Evolutionary conservation across 2,113 vertebrate genomes (phyloP).

Genomic region (Ploceus nigricollis): DNA sequence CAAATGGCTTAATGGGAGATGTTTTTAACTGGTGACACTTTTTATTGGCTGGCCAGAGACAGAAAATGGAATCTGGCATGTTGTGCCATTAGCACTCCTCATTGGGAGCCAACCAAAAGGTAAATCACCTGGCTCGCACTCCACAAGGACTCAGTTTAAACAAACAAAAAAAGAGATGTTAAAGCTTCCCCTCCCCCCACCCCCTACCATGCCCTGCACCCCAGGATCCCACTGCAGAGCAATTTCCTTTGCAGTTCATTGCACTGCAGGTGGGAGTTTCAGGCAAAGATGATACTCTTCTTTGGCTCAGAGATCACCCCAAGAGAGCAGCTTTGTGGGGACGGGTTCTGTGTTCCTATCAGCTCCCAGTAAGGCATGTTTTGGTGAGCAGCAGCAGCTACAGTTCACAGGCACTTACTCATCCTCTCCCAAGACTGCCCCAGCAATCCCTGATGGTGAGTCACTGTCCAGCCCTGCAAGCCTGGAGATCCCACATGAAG

Average conservation of each 20-base stretch:
- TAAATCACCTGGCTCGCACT: neutral
- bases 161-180: neutral
- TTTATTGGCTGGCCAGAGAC: neutral
- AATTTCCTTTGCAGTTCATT: neutral
- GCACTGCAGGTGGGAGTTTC: neutral
- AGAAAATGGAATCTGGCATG: neutral
- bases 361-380: neutral
- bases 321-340: neutral
- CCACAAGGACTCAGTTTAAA: neutral
- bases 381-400: neutral
- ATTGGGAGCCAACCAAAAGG: neutral
- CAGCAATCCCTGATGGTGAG: neutral
- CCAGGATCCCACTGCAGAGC: neutral
- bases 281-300: neutral
- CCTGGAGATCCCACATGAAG: neutral
- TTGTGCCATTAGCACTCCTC: neutral
- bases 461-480: neutral
- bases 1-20: constrained; percentile 9
- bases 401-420: neutral
- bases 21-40: neutral
- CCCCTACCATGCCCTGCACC: too few relatives aligned
- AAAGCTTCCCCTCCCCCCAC: neutral
- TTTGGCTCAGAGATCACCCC: neutral
- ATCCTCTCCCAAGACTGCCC: neutral
- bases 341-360: neutral